Base-by-base conservation (phyloP, 1,140 invertebrate species). In the Oreohelix idahoensis region DNA sequence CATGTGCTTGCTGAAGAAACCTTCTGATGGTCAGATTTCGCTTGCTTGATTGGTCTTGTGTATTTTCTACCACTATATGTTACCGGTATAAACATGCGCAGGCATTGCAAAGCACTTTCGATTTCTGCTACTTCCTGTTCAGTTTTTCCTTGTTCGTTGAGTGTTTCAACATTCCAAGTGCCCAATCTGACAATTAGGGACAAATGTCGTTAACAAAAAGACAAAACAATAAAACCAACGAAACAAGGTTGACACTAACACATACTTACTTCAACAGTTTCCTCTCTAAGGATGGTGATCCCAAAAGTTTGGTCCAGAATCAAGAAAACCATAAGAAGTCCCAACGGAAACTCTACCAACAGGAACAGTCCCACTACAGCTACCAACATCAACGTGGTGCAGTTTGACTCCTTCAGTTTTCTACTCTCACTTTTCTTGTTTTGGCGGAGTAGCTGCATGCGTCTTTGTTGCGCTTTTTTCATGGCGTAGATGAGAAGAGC, bases 351-450 rank as follows among this genome's bases (percentile, higher is more conserved):
- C 91, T 98, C 97, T 0, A 97, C 97, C 82, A 96, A 93, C 0
- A 98, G 93, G 90, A 98, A 98, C 0, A 98, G 96, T 0, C 96
- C 96, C 0, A 98, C 97, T 0, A 98, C 97, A 5, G 97, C 96
- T n/a, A 98, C 98, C 4, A 98, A 93, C 97, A 98, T 98, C 11
- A 98, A 91, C 0, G 97, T 98, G 1, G 97, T 98, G 89, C 96
- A 98, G 89, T 98, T 98, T 10, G 95, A 96, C 89, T 97, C 97
- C 77, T 91, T 94, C 74, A 96, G 93, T 88, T 95, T 96, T 91
- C 95, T 96, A 92, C 95, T 97, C 92, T 97, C 97, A 84, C 94
- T 96, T 89, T 96, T 96, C 82, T 96, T 94, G 90, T 96, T 97
- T 89, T 97, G 96, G 81, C 96, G 95, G 88, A 97, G 95, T 17